phyloP scores from a whole-genome alignment of 2,888 invertebrate species.

The Mesodorylaimus sp. region DNA sequence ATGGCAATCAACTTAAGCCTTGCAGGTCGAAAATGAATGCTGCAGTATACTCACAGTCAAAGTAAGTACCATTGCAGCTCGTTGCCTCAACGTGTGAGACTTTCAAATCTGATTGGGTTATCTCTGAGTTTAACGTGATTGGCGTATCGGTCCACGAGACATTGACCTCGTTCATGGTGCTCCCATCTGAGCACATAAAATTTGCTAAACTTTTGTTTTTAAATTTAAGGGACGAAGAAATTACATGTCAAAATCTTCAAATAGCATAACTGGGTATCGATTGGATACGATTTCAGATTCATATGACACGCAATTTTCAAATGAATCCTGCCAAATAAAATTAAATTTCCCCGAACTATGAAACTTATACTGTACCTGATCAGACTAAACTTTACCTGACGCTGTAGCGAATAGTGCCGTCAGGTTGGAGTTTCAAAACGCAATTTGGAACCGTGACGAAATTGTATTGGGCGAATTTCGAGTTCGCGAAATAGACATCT shows the following conservation, averaged over 20 bases:
- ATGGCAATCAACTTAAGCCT: not conserved
- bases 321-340: not conserved
- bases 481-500: not conserved
- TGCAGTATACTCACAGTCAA: not conserved
- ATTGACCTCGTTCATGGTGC: not conserved
- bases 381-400: not conserved
- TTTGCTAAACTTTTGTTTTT: not conserved
- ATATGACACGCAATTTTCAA: not conserved
- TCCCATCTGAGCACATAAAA: not conserved
- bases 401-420: conserved; percentile 1
- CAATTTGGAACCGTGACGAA: conserved; percentile 5
- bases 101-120: not conserved
- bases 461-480: not conserved
- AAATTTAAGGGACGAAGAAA: not conserved
- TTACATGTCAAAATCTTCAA: conserved; percentile 1
- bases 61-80: not conserved
- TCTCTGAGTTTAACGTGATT: not conserved
- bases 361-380: not conserved
- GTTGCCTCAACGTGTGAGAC: not conserved
- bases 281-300: conserved; percentile 2
- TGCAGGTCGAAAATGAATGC: not conserved
- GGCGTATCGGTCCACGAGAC: not conserved
- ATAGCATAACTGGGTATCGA: not conserved
- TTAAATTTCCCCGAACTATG: too few relatives aligned
- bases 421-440: not conserved